Evolutionary conservation across 1,140 invertebrate species (phyloP), one percentile per base, ranked within the genome.

Genomic region (Pogonomyrmex californicus): DNA sequence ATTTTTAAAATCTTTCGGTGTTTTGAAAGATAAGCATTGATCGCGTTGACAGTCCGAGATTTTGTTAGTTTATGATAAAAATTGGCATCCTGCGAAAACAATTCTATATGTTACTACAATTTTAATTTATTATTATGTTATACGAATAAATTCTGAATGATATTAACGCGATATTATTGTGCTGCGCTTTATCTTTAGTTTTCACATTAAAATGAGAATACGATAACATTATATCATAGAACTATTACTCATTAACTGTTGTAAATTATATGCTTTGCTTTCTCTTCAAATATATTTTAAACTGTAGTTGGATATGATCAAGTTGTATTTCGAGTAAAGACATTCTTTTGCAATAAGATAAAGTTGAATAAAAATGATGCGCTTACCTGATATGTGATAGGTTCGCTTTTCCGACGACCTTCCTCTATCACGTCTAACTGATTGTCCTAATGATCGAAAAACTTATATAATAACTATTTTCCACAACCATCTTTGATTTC

Each of bases 391-490:
- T 47, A 12, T 7, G 44, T 44, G 9, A 44, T 2, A 9, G 75
- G 47, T 12, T 76, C 88, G 12, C 47, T 54, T 66, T 36, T 44
- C 1, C 51, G 23, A 0, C 17, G n/a, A 23, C 63, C 86, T 62
- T 30, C 14, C 23, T 90, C 88, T 2, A 90, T 17, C 12, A 44
- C 47, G 38, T 79, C 30, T n/a, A 90, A 58, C 49, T 90, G 75
- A 51, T 58, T 90, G 4, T 56, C 38, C 89, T 90, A n/a, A 70
- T 77, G 30, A 62, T 62, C 38, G 41, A 44, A 51, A 66, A 23
- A 23, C 23, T 23, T 23, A 23, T 23, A 44, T 33, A 58, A 77
- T 33, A 9, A 1, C 3, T 10, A 58, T 44, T 3, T 33, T 30
- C 4, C n/a, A 38, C 12, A 79, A 47, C 10, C 23, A 38, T 38